Base-by-base conservation (phyloP, 2,113 vertebrate species). In the Clupea harengus region DNA sequence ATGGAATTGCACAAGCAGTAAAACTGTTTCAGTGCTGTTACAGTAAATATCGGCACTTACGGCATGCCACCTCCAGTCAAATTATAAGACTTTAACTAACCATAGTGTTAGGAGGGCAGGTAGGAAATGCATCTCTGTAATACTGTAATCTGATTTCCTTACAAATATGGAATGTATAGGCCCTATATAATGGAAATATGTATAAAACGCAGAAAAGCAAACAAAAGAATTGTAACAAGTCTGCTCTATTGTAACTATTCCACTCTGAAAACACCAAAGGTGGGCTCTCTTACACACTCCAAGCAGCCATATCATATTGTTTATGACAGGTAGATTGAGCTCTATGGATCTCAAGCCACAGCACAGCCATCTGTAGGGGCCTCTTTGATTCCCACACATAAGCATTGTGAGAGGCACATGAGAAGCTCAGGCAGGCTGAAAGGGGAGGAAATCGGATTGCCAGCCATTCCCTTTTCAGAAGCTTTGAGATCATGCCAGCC, bases 401-500 rank as follows among this genome's bases (percentile, higher is more conserved):
- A 13, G 25, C 13, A 44, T 32, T 78, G 4, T 28, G 25, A 17
- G 32, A 6, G 72, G 28, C 15, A 28, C 13, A 1, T 28, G 28
- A 15, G 72, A 13, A 32, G 28, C 9, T 13, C 25, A 32, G 11
- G 32, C 2, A 2, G 28, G 28, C 15, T 17, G 28, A 13, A 15
- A 17, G 72, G 13, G 32, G 28, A 78, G 32, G 28, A 28, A 78
- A 78, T 78, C 13, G 28, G 72, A 39, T 78, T 32, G 11, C 11
- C 28, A 39, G 72, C 72, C 28, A 44, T 32, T 17, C 32, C 28
- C 32, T 20, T 39, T 32, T 39, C 28, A 78, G 28, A 78, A 4
- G 72, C 72, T 78, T 78, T 78, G 25, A 78, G 13, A 78, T 78
- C 32, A 39, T 78, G 32, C 72, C 72, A 78, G 72, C 4, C 72